phyloP scores from a whole-genome alignment of 2,113 vertebrate species.

The Campylorhamphus procurvoides region DNA sequence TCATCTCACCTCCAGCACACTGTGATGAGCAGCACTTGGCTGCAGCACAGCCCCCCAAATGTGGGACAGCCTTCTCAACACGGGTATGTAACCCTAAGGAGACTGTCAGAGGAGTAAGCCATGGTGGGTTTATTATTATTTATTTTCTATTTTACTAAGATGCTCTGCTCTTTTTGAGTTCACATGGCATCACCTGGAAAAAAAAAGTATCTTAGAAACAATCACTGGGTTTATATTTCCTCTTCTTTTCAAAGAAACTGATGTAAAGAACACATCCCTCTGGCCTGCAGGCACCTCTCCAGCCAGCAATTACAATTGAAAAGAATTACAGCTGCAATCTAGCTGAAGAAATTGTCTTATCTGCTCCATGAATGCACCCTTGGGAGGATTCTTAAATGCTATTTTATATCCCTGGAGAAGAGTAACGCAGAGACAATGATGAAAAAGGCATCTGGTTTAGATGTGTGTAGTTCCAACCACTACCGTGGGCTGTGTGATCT shows the following conservation, averaged over 20 bases:
- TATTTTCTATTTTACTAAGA: neutral
- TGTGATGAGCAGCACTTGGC: neutral
- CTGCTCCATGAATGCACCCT: slow-evolving; percentile 49
- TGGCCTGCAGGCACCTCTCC: slow-evolving; percentile 68
- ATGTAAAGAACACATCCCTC: slow-evolving; percentile 46
- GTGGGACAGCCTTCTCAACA: neutral
- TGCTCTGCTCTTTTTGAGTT: neutral
- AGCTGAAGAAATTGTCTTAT: slow-evolving; percentile 72
- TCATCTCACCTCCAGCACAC: neutral
- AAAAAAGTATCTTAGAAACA: neutral
- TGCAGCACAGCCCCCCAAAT: neutral
- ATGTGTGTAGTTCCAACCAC: slow-evolving; percentile 35
- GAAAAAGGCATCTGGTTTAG: slow-evolving; percentile 61
- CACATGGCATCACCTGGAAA: neutral
- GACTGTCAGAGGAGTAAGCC: neutral
- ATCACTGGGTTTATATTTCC: slow-evolving; percentile 28
- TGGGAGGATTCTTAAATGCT: slow-evolving; percentile 61
- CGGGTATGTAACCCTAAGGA: neutral
- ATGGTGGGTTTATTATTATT: neutral
- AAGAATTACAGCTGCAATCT: slow-evolving; percentile 72
- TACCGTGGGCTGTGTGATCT: slow-evolving; percentile 16
- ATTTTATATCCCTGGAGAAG: slow-evolving; percentile 58
- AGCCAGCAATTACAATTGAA: slow-evolving; percentile 62
- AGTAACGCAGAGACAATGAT: slow-evolving; percentile 51
- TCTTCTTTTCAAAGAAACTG: slow-evolving; percentile 39